Evolutionary conservation across 2,113 vertebrate species (phyloP), one percentile per base, ranked within the genome.

Genomic region (Phyllostomus hastatus): DNA sequence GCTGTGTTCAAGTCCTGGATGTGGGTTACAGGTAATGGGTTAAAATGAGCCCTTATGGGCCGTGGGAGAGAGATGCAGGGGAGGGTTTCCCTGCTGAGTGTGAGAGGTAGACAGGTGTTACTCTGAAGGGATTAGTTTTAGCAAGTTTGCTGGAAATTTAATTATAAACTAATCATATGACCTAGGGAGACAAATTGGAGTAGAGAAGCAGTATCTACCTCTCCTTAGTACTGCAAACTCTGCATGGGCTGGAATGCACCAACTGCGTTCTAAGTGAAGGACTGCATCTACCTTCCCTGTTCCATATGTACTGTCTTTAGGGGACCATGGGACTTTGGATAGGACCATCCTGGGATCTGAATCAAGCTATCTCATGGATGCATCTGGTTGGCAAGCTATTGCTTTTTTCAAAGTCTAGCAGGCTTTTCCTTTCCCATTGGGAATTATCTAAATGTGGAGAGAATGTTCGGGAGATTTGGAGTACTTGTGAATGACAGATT

Each of bases 71-170:
- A 22, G 7, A 48, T 31, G 10, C 22, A 80, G 66, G n/a, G 61
- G 46, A 28, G 16, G 22, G 19, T 61, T 70, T 86, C 16, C 66
- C 33, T 82, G 35, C 15, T 50, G 43, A 76, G 59, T 22, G 17
- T 66, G 43, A 24, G 0, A 24, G 33, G 22, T 84, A n/a, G 22
- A 72, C 28, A 14, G n/a, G 24, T 89, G 48, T 85, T 31, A 81
- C 22, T 24, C 50, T 16, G 38, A 79, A 69, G 24, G 41, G 15
- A n/a, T 80, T 85, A 70, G 20, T 7, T 28, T 33, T 17, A 83
- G n/a, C 16, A 88, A 79, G n/a, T 73, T 86, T 89, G 17, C 43
- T 70, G 85, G 67, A 76, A n/a, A 89, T 70, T 52, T 61, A 52
- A 54, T 50, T 76, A 8, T 41, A 64, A 90, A 75, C 22, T 57